These are phyloP conservation scores for Trichosurus vulpecula DNA, from an alignment of 2,797 vertebrate species.

Conservation along the genomic window DNA sequence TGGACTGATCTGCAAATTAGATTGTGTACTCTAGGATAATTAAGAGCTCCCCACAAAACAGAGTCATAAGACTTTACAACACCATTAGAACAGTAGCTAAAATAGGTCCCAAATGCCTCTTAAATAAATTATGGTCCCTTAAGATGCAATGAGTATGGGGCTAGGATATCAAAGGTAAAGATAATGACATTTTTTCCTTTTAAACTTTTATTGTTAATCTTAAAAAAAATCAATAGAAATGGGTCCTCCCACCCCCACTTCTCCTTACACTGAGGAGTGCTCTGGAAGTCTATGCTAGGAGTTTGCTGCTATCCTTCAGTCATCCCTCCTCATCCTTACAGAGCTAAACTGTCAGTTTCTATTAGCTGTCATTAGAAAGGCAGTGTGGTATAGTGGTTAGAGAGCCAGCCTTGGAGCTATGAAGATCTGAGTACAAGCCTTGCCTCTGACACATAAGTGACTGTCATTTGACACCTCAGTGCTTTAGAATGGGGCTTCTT, in stretches of 20 bases:
- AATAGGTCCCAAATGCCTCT: constrained; percentile 18
- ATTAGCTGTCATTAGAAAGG: neutral
- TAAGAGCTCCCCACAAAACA: constrained; percentile 46
- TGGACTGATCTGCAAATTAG: constrained; percentile 51
- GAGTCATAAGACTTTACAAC: constrained; percentile 22
- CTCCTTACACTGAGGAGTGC: neutral
- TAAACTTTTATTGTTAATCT: constrained; percentile 39
- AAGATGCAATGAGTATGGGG: constrained; percentile 24
- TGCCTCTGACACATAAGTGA: neutral
- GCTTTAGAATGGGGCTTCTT: neutral
- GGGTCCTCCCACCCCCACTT: neutral
- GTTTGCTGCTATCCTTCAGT: neutral
- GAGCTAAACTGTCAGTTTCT: neutral
- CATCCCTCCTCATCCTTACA: neutral
- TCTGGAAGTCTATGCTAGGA: constrained; percentile 16
- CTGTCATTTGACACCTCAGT: neutral
- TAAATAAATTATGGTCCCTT: constrained; percentile 41
- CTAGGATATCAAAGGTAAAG: constrained; percentile 3
- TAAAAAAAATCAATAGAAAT: constrained; percentile 43
- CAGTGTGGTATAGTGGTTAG: neutral
- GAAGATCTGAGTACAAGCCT: neutral
- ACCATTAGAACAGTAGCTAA: constrained; percentile 15
- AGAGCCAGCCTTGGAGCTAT: neutral
- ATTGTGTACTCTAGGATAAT: constrained; percentile 17
- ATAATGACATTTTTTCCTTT: constrained; percentile 55